Evolutionary conservation across 2,113 vertebrate genomes (phyloP).

Genomic region (Scopus umbretta): DNA sequence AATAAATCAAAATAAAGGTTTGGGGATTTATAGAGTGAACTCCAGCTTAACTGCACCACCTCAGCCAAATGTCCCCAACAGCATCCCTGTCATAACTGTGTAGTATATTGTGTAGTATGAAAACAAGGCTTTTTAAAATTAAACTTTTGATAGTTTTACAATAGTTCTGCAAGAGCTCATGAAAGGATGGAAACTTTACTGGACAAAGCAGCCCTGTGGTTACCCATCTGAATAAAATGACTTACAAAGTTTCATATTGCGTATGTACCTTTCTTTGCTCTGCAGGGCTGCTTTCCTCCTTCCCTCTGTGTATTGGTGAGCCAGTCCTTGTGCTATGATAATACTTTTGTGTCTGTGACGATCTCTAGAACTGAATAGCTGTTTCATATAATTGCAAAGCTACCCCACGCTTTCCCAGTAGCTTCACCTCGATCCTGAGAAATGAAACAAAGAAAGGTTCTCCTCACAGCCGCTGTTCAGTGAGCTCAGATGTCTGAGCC

Average conservation of each 20-base stretch:
- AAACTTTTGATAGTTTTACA: conserved; percentile 8
- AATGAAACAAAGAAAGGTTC: conserved; percentile 44
- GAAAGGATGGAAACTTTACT: conserved; percentile 16
- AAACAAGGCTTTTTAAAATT: not conserved
- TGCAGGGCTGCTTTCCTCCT: not conserved
- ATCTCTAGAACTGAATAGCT: conserved; percentile 27
- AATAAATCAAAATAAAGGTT: not conserved
- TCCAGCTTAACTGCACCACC: not conserved
- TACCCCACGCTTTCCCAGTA: not conserved
- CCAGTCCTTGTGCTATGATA: not conserved
- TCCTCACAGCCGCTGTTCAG: not conserved
- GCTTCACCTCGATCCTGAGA: not conserved
- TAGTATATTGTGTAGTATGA: not conserved
- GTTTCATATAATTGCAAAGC: conserved; percentile 45
- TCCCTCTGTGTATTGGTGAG: not conserved
- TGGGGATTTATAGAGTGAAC: not conserved
- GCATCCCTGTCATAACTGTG: not conserved
- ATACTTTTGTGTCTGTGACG: not conserved
- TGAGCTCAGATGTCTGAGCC: conserved; percentile 38
- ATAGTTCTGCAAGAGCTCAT: not conserved
- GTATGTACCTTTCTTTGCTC: not conserved
- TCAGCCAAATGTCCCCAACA: not conserved
- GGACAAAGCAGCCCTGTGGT: conserved; percentile 11
- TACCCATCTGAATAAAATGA: not conserved
- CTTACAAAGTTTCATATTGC: not conserved